These are phyloP conservation scores for Lepidochrysops patricia DNA, from an alignment of 2,888 invertebrate species.

Conservation along the genomic window DNA sequence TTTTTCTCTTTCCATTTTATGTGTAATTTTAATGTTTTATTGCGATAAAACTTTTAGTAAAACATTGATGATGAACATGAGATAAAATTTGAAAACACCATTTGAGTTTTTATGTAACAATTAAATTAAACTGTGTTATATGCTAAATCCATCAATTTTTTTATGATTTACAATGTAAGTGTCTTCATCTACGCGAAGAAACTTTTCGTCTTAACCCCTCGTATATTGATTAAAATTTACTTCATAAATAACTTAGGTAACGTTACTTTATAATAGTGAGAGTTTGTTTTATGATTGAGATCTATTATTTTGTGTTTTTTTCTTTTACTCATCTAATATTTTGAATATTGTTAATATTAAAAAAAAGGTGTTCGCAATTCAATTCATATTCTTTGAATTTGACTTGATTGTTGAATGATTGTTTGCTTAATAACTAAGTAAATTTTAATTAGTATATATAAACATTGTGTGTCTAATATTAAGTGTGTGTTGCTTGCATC, in stretches of 20 bases:
- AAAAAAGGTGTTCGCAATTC: too few species aligned
- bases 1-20: neutral
- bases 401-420: too few species aligned
- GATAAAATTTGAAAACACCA: neutral
- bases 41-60: neutral
- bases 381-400: too few species aligned
- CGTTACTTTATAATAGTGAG: neutral
- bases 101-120: neutral
- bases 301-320: neutral
- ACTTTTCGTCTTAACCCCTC: neutral
- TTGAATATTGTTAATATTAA: too few species aligned
- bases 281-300: too few species aligned
- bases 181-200: neutral
- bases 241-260: neutral
- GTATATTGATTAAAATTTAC: constrained; percentile 1
- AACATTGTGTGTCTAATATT: constrained; percentile 17
- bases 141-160: neutral
- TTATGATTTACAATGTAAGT: neutral
- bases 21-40: neutral
- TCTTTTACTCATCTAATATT: neutral
- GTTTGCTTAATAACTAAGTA: neutral
- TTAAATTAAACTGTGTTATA: neutral
- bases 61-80: neutral
- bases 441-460: constrained; percentile 7
- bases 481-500: constrained; percentile 63